Conservation (phyloP, 2,113 vertebrate species). For the Suncus etruscus region DNA sequence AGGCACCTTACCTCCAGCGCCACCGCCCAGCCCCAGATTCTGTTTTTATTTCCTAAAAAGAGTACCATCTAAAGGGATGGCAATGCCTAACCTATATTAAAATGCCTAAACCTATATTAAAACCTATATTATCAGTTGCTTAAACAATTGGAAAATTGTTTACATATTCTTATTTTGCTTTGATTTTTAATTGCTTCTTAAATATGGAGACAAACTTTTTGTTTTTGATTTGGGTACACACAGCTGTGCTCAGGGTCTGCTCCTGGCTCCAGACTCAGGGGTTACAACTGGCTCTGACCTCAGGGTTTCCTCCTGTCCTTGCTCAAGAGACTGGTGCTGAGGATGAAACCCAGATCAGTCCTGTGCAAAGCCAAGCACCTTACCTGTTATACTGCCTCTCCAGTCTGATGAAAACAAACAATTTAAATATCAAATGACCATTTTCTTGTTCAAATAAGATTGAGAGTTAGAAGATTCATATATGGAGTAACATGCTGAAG, state of each 20-base stretch:
- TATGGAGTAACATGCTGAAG: neutral
- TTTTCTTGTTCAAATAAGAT: neutral
- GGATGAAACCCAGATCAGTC: no score
- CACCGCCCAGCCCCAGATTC: no score
- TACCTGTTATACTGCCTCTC: no score
- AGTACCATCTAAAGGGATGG: neutral
- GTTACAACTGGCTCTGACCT: no score
- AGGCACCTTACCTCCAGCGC: no score
- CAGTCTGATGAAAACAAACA: no score
- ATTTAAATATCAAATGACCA: neutral
- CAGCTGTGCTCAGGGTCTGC: no score
- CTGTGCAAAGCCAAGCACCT: no score
- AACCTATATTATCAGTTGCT: neutral
- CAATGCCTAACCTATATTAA: neutral
- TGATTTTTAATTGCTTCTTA: constrained; percentile 25
- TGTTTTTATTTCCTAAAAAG: constrained; percentile 1
- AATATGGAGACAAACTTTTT: constrained; percentile 2
- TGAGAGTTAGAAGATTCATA: neutral
- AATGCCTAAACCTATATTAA: neutral
- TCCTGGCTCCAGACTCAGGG: no score
- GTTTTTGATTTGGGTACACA: no score
- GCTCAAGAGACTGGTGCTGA: no score
- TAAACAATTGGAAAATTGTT: neutral
- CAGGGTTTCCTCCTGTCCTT: no score
- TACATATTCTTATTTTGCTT: neutral